Conservation (phyloP, 2,797 vertebrate genomes). For the Thamnophis elegans region DNA sequence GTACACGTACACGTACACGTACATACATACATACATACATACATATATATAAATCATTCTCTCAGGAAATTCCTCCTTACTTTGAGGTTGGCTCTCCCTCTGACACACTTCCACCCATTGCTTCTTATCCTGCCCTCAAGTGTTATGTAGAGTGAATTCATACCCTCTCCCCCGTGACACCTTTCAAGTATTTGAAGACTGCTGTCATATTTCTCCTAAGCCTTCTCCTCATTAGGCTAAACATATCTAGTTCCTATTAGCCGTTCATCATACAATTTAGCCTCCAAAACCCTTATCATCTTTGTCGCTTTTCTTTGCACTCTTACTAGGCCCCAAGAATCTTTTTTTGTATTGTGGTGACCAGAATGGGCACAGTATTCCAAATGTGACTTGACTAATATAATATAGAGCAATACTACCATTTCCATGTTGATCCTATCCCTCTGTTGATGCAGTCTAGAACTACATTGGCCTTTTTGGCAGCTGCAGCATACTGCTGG, state of each 20-base stretch:
- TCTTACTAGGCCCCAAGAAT: neutral
- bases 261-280: neutral
- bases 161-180: neutral
- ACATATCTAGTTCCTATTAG: neutral
- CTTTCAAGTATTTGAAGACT: neutral
- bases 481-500: neutral
- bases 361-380: neutral
- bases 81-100: neutral
- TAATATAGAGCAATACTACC: neutral
- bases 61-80: neutral
- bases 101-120: neutral
- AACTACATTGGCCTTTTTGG: neutral
- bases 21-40: neutral
- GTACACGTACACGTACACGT: too few relatives aligned
- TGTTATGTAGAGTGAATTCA: neutral
- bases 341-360: neutral
- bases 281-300: neutral
- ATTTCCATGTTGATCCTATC: neutral
- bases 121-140: neutral
- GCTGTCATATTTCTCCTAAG: neutral
- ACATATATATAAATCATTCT: neutral
- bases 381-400: neutral
- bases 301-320: neutral
- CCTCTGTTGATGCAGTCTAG: neutral
- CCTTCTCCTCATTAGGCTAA: neutral